Conservation (phyloP, 2,888 invertebrate genomes). For the Platerodrilus igneus region DNA sequence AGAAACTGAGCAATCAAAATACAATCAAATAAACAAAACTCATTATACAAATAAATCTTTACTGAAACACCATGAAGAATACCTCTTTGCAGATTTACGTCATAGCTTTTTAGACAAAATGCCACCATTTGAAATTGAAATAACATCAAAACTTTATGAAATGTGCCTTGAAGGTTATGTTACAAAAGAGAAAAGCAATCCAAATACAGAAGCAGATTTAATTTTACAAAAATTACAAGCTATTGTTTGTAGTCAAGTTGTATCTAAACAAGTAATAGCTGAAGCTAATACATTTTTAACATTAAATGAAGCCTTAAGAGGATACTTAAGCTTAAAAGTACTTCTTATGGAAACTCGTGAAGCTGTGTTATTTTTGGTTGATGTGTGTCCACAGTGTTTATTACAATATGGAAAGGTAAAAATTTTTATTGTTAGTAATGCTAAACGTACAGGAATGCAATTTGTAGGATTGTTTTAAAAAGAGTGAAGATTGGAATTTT, state of each 20-base stretch:
- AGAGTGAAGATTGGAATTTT: conserved; percentile 48
- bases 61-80: conserved; percentile 40
- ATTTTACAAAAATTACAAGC: conserved; percentile 51
- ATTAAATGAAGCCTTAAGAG: conserved; percentile 52
- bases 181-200: conserved; percentile 6
- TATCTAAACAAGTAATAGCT: conserved; percentile 53
- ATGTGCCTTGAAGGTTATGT: conserved; percentile 19
- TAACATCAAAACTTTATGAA: conserved; percentile 40
- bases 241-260: conserved; percentile 53
- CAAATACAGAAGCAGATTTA: conserved; percentile 37
- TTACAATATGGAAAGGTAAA: conserved; percentile 62
- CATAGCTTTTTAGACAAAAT: conserved; percentile 51
- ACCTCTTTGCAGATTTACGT: conserved; percentile 48
- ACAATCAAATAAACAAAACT: conserved; percentile 11
- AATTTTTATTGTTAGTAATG: conserved; percentile 5
- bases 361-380: conserved; percentile 53
- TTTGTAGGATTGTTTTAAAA: conserved; percentile 46
- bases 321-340: conserved; percentile 52
- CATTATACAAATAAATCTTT: conserved; percentile 20
- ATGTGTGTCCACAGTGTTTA: conserved; percentile 58
- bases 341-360: conserved; percentile 51
- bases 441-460: too few relatives aligned
- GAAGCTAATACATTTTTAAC: conserved; percentile 61
- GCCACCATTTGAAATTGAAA: conserved; percentile 49
- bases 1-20: conserved; percentile 7